Conservation (phyloP, 2,888 invertebrate genomes). For the Brachyopa scutellaris region DNA sequence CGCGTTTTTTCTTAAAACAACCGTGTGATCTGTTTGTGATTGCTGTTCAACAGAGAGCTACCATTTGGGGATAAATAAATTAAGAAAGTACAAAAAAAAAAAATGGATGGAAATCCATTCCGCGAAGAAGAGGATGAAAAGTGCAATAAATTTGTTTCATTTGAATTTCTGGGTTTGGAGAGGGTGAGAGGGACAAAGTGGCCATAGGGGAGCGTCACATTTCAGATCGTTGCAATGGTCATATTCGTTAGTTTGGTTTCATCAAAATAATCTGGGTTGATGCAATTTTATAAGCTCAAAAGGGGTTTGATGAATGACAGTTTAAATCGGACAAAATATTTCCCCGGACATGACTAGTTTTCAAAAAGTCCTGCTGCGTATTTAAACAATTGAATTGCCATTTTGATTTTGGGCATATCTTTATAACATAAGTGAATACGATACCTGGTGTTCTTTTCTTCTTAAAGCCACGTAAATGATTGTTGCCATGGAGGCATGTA, state of each 20-base stretch:
- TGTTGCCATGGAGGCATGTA: too few species aligned
- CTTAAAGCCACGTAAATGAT: too few species aligned
- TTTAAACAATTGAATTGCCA: too few species aligned
- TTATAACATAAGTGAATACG: too few species aligned
- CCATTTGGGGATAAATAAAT: conserved; percentile 59
- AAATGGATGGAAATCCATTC: conserved; percentile 24
- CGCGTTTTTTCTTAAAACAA: conserved; percentile 18
- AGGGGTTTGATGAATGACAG: conserved; percentile 7
- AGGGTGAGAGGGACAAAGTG: conserved; percentile 17
- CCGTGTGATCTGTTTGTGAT: conserved; percentile 67
- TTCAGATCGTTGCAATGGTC: background rate
- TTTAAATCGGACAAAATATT: too few species aligned
- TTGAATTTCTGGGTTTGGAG: conserved; percentile 11
- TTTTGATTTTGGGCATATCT: too few species aligned
- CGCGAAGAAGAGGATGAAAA: conserved; percentile 1
- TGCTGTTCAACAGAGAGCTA: conserved; percentile 44
- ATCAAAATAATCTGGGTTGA: conserved; percentile 24
- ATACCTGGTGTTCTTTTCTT: too few species aligned
- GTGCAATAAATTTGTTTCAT: conserved; percentile 50
- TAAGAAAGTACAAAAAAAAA: conserved; percentile 49
- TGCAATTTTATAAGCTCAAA: conserved; percentile 29
- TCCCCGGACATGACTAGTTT: too few species aligned
- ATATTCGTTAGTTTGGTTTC: conserved; percentile 36
- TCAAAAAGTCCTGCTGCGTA: too few species aligned
- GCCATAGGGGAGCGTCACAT: background rate